phyloP scores from a whole-genome alignment of 2,888 invertebrate genomes.

The Lasioglossum calceatum region DNA sequence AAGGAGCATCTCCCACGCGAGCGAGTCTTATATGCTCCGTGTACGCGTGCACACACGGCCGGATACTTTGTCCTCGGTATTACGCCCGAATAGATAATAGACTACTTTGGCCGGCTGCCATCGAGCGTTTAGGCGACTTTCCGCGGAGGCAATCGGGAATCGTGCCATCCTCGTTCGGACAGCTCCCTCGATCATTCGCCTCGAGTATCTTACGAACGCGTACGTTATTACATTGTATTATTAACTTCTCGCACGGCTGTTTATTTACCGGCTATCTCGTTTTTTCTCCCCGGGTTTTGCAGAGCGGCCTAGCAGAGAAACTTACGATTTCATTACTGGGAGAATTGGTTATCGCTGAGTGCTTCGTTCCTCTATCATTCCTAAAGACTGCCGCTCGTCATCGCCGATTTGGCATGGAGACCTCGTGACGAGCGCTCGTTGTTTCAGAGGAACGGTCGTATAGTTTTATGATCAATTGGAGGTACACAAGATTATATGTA shows the following conservation, averaged over 20 bases:
- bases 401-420: not conserved
- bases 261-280: not conserved
- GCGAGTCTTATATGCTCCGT: not conserved
- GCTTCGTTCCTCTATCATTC: not conserved
- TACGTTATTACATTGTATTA: not conserved
- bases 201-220: not conserved
- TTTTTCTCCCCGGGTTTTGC: not conserved
- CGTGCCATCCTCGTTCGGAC: slow-evolving; percentile 32
- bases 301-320: not conserved
- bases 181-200: slow-evolving; percentile 6
- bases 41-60: not conserved
- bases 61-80: slow-evolving; percentile 22
- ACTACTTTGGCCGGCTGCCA: slow-evolving; percentile 50
- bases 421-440: not conserved
- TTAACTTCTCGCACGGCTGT: not conserved
- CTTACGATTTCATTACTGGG: not conserved
- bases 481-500: not conserved
- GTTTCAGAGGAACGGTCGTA: not conserved
- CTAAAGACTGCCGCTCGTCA: not conserved
- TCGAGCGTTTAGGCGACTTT: slow-evolving; percentile 34
- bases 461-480: not conserved
- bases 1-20: slow-evolving; percentile 1
- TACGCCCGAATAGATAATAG: slow-evolving; percentile 34
- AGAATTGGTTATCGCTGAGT: not conserved
- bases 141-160: slow-evolving; percentile 30